Evolutionary conservation across 2,113 vertebrate genomes (phyloP).

Genomic region (Sclerurus mexicanus): DNA sequence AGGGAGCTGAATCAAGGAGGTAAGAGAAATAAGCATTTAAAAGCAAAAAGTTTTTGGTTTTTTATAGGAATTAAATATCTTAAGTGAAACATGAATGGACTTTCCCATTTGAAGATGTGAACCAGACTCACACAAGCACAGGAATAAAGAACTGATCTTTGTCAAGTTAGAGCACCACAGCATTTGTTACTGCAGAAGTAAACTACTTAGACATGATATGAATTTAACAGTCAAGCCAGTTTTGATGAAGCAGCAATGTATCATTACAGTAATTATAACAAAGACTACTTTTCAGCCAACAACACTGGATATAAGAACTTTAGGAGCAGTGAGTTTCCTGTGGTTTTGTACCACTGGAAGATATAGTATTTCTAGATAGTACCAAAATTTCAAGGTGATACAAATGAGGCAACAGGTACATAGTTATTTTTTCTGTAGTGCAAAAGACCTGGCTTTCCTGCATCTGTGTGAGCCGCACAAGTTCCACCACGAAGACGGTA

Average conservation of each 20-base stretch:
- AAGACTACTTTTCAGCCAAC: neutral
- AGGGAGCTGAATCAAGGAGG: neutral
- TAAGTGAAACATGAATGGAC: neutral
- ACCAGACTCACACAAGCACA: neutral
- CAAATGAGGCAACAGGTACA: neutral
- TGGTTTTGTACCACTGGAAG: neutral
- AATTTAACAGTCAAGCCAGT: neutral
- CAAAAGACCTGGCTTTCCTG: neutral
- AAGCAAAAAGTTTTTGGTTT: neutral
- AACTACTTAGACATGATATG: neutral
- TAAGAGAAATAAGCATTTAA: neutral
- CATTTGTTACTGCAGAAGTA: neutral
- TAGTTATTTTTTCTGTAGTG: neutral
- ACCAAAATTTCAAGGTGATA: neutral
- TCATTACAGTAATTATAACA: neutral
- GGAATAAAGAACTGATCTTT: neutral
- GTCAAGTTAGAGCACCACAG: neutral
- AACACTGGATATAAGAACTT: neutral
- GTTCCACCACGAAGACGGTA: neutral
- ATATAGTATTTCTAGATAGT: neutral
- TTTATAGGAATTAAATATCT: neutral
- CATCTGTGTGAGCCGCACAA: neutral
- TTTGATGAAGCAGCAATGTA: neutral
- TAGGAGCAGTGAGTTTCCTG: neutral
- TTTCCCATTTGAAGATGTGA: neutral